Base-by-base conservation (phyloP, 2,888 invertebrate species). In the Coenonympha arcania region DNA sequence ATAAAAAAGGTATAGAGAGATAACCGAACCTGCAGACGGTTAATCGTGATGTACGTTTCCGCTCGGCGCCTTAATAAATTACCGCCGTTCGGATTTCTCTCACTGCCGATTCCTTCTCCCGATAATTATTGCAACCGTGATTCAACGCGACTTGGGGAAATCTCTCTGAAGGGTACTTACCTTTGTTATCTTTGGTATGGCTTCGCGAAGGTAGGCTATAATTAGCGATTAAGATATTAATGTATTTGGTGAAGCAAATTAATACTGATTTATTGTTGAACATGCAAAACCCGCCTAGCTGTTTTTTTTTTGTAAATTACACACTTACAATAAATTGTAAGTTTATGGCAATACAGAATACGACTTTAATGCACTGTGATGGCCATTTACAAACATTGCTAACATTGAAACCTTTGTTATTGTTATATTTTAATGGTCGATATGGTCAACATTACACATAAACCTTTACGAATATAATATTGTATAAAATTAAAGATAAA, bases 71-170 rank as follows among this genome's bases (percentile, higher is more conserved):
- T 37, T 53, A 50, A 58, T 61, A 58, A 61, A 61, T 61, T 22
- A 43, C 43, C 8, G 19, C 22, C 20, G 31, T 33, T 31, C 43
- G 28, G 41, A 41, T 33, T 43, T 52, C 50, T 50, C 46, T 52
- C 47, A 30, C 48, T 52, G 43, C 56, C 50, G 58, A 61, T 61
- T 56, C 57, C 61, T 56, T 57, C 52, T 24, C 24, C 55, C 59
- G 54, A 59, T 61, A 61, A 61, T 61, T 58, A 61, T 57, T 56
- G 59, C 50, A 34, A 57, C 57, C 45, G 54, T 57, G 60, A 59
- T 61, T 59, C 60, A 55, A 46, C 47, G 49, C 49, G 48, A 49
- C 20, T 33, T 46, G 46, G 31, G 52, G 33, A 52, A 52, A 43
- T 33, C 43, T 52, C 55, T 55, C 43, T 31, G 22, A 43, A 43